Evolutionary conservation across 1,140 invertebrate species (phyloP).

Genomic region (Aricia agestis): DNA sequence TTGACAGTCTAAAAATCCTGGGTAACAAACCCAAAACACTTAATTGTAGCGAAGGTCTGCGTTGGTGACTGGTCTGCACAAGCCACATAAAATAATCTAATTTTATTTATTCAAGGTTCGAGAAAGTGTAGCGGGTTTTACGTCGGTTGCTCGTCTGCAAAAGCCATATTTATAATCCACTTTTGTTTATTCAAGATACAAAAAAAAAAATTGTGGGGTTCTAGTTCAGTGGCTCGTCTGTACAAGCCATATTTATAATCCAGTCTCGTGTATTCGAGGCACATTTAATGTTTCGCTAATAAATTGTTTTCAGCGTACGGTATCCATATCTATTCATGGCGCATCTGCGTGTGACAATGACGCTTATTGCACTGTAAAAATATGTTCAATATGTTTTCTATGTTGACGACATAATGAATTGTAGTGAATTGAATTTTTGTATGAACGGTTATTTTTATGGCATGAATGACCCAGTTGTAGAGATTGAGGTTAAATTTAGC

Average conservation of each 20-base stretch:
- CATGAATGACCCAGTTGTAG: neutral
- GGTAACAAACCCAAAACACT: too few relatives aligned
- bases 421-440: neutral
- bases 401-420: neutral
- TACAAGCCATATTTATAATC: neutral
- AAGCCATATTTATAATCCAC: too few relatives aligned
- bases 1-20: too few relatives aligned
- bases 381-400: neutral
- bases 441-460: neutral
- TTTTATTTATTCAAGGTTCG: too few relatives aligned
- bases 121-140: too few relatives aligned
- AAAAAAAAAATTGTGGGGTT: too few relatives aligned
- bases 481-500: too few relatives aligned
- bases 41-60: too few relatives aligned
- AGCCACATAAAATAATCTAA: too few relatives aligned
- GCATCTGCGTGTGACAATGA: neutral
- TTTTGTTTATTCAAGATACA: too few relatives aligned
- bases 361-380: neutral
- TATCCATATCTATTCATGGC: neutral
- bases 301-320: conserved; percentile 3
- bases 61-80: too few relatives aligned
- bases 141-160: too few relatives aligned
- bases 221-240: neutral
- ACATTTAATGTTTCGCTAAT: neutral
- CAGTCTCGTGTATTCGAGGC: neutral